Evolutionary conservation across 2,888 invertebrate species (phyloP).

Genomic region (Sphecodes monilicornis): DNA sequence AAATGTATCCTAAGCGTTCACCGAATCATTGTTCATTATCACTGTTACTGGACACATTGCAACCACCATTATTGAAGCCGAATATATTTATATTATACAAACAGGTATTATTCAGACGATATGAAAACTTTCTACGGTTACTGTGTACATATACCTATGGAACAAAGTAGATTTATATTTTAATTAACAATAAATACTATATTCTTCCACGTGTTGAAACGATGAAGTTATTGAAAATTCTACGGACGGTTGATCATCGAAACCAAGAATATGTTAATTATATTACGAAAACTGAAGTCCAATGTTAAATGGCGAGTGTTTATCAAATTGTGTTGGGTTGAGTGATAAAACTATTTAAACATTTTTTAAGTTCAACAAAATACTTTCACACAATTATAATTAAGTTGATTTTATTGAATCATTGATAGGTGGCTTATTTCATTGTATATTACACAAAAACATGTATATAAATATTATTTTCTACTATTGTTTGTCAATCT

Average conservation of each 20-base stretch:
- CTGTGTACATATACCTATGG: conserved; percentile 15
- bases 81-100: conserved; percentile 25
- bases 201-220: conserved; percentile 44
- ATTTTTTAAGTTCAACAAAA: neutral
- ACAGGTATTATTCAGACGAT: conserved; percentile 6
- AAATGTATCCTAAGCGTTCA: conserved; percentile 7
- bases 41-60: conserved; percentile 7
- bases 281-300: conserved; percentile 16
- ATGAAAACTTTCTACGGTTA: conserved; percentile 33
- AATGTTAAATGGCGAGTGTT: conserved; percentile 10
- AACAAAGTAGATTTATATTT: conserved; percentile 35
- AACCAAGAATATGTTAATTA: conserved; percentile 20
- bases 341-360: neutral
- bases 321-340: neutral
- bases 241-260: conserved; percentile 6
- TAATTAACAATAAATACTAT: conserved; percentile 39
- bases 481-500: neutral
- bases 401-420: neutral
- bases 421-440: neutral
- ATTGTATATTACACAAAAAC: conserved; percentile 1
- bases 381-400: neutral
- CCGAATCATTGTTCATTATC: neutral
- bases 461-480: neutral
- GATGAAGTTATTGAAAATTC: conserved; percentile 38
- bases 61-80: conserved; percentile 49